phyloP scores from a whole-genome alignment of 1,140 invertebrate species.

The Ceratina australensis region DNA sequence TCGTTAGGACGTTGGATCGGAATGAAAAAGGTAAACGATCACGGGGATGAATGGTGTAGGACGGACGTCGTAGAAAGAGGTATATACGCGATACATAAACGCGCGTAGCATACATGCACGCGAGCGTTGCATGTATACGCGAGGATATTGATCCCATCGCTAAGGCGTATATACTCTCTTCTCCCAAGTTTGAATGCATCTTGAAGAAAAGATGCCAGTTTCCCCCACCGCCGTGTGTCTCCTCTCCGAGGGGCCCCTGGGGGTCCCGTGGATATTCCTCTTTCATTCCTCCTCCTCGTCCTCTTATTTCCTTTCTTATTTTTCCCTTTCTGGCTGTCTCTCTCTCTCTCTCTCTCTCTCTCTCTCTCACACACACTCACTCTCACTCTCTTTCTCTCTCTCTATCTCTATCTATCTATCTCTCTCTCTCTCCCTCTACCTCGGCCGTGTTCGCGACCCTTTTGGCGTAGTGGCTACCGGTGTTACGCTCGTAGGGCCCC shows the following conservation, averaged over 20 bases:
- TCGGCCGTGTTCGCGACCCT: conserved; percentile 59
- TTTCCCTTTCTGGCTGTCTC: conserved; percentile 10
- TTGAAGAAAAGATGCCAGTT: conserved; percentile 69
- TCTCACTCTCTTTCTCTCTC: conserved; percentile 22
- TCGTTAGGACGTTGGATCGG: background rate
- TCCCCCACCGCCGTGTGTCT: conserved; percentile 15
- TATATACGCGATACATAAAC: background rate
- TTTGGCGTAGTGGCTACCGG: conserved; percentile 77
- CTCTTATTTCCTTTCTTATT: conserved; percentile 20
- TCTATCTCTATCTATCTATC: conserved; percentile 41
- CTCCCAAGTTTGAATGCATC: conserved; percentile 67
- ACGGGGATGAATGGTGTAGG: conserved; percentile 15
- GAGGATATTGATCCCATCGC: conserved; percentile 32
- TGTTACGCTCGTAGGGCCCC: conserved; percentile 78
- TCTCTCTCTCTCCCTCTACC: conserved; percentile 30
- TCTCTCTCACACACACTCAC: too few species aligned
- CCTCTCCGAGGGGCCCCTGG: conserved; percentile 38
- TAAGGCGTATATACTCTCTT: conserved; percentile 30
- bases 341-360: conserved; percentile 33
- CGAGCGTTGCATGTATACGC: background rate
- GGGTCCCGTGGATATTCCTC: conserved; percentile 44
- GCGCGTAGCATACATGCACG: too few species aligned
- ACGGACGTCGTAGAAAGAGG: conserved; percentile 10
- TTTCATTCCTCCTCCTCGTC: conserved; percentile 11
- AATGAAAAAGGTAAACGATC: conserved; percentile 18